A percentile compares a stretch with the other conserved stretches of the same genome.
These are phyloP conservation scores for Pithecia hirsuta DNA, from an alignment of 2,797 vertebrate genomes.

Conservation along the genomic window DNA sequence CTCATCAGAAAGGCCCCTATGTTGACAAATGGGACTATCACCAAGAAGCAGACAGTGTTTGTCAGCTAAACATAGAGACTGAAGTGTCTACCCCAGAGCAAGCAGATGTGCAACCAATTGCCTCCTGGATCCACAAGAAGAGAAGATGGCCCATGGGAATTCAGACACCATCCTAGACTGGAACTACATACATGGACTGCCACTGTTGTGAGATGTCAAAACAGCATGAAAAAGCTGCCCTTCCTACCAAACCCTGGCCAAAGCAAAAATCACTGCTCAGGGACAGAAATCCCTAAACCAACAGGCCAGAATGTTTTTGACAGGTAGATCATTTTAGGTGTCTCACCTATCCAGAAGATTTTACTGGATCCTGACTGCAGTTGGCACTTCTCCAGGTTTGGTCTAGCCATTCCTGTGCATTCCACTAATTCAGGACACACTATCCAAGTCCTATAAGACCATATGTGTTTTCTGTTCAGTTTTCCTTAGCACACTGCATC, in stretches of 20 bases:
- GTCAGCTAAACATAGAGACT: neutral
- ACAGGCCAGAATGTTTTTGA: neutral
- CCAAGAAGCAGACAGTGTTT: neutral
- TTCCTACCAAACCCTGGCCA: neutral
- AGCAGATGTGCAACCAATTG: neutral
- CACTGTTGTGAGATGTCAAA: neutral
- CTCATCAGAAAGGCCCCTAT: neutral
- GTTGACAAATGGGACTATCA: neutral
- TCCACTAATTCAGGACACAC: neutral
- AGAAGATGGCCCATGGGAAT: neutral
- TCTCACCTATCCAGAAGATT: neutral
- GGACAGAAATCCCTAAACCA: neutral
- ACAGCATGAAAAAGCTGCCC: neutral
- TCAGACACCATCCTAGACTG: neutral
- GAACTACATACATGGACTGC: neutral
- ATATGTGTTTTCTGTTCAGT: neutral
- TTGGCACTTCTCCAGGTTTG: neutral
- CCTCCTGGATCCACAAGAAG: neutral
- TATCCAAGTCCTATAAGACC: neutral
- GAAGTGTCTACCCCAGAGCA: neutral
- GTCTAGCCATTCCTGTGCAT: neutral
- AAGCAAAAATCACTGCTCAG: neutral
- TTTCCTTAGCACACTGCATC: neutral
- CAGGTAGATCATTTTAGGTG: neutral
- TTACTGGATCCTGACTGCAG: neutral